A percentile compares a stretch with the other conserved stretches of the same genome.
Evolutionary conservation across 2,797 vertebrate species (phyloP).

Genomic region (Schizopygopsis malacanthus): DNA sequence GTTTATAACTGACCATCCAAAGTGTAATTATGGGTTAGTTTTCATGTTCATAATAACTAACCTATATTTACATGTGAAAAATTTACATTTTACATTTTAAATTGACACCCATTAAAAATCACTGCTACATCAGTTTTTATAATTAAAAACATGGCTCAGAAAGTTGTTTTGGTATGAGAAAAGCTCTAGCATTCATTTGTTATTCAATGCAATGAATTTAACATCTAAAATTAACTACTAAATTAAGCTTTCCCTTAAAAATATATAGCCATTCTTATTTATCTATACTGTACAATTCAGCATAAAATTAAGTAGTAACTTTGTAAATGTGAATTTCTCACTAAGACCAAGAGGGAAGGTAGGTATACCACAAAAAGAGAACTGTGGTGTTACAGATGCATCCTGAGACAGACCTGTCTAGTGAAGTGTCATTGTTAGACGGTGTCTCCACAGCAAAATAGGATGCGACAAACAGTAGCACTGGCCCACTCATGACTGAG

Average conservation of each 20-base stretch:
- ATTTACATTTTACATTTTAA: too few relatives aligned
- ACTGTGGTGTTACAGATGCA: neutral
- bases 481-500: neutral
- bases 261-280: neutral
- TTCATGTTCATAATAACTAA: neutral
- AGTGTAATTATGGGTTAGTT: neutral
- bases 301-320: neutral
- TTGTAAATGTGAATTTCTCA: neutral
- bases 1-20: neutral
- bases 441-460: neutral
- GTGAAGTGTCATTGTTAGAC: constrained; percentile 5
- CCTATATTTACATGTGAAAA: neutral
- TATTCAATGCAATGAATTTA: neutral
- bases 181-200: neutral
- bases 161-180: neutral
- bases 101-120: too few relatives aligned
- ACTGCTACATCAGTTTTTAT: too few relatives aligned
- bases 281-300: neutral
- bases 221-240: neutral
- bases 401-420: neutral
- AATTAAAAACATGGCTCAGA: too few relatives aligned
- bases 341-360: neutral
- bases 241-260: neutral
- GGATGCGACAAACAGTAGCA: neutral
- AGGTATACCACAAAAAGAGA: neutral